Evolutionary conservation across 2,113 vertebrate genomes (phyloP).

Genomic region (Fulmarus glacialis): DNA sequence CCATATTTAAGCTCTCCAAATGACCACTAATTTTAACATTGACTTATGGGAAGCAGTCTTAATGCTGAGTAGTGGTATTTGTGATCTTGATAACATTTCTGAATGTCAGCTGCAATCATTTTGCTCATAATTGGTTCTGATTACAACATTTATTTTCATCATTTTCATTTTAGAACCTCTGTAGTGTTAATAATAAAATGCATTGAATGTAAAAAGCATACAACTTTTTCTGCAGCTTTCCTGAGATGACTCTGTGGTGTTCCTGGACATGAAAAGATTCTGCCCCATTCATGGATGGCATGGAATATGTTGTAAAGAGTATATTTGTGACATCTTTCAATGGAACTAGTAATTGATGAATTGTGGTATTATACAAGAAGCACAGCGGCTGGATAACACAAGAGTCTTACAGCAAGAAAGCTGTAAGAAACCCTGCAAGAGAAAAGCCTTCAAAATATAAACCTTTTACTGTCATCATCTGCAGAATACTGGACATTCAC

Average conservation of each 20-base stretch:
- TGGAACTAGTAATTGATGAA: conserved; percentile 55
- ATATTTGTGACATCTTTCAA: conserved; percentile 62
- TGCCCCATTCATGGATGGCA: background rate
- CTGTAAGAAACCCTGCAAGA: conserved; percentile 34
- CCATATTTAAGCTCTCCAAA: background rate
- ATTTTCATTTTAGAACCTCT: conserved; percentile 12
- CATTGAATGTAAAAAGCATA: background rate
- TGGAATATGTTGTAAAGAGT: conserved; percentile 7
- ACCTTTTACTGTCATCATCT: conserved; percentile 60
- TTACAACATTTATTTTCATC: conserved; percentile 39
- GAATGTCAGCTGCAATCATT: background rate
- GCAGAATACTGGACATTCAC: conserved; percentile 61
- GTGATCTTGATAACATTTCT: background rate
- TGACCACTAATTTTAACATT: conserved; percentile 10
- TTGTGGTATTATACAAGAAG: conserved; percentile 19
- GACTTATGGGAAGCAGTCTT: background rate
- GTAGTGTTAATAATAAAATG: background rate
- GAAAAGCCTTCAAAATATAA: conserved; percentile 68
- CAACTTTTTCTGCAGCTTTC: background rate
- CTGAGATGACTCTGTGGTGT: background rate
- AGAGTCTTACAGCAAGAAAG: conserved; percentile 37
- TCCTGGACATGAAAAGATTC: background rate
- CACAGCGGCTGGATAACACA: conserved; percentile 53
- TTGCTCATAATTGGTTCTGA: background rate
- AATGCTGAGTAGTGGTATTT: background rate